These are phyloP conservation scores for Mormyrops attenuatus DNA, from an alignment of 2,797 vertebrate genomes.

Conservation along the genomic window DNA sequence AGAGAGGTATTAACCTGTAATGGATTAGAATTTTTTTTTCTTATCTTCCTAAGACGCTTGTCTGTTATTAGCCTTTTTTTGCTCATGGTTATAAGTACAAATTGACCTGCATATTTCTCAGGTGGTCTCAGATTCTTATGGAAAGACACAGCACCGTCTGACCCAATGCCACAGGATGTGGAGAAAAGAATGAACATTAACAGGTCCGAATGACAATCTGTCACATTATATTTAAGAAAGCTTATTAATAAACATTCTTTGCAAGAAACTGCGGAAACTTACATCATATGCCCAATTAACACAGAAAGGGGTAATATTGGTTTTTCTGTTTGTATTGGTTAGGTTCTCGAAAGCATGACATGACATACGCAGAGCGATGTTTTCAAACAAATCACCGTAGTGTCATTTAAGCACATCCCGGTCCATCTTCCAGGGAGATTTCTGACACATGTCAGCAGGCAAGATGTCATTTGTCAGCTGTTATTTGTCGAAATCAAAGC, in stretches of 20 bases:
- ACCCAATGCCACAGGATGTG: background rate
- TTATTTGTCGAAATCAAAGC: background rate
- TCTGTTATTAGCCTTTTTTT: background rate
- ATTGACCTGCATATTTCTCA: background rate
- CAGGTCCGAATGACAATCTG: background rate
- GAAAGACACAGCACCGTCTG: background rate
- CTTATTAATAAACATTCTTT: background rate
- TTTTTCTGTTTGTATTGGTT: background rate
- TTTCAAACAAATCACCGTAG: background rate
- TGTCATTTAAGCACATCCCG: background rate
- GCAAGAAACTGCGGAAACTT: background rate
- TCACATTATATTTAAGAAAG: background rate
- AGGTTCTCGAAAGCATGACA: background rate
- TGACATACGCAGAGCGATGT: background rate
- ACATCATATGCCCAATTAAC: background rate
- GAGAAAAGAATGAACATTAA: background rate
- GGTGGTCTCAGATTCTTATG: background rate
- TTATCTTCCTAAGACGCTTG: background rate
- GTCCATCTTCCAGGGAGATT: background rate
- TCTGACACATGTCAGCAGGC: constrained; percentile 5
- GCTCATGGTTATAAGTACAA: background rate
- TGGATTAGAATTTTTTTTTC: background rate
- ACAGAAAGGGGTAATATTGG: background rate
- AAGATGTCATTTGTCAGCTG: background rate
- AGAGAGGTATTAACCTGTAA: background rate